Base-by-base conservation (phyloP, 2,888 invertebrate species). In the Peribatodes rhomboidaria region DNA sequence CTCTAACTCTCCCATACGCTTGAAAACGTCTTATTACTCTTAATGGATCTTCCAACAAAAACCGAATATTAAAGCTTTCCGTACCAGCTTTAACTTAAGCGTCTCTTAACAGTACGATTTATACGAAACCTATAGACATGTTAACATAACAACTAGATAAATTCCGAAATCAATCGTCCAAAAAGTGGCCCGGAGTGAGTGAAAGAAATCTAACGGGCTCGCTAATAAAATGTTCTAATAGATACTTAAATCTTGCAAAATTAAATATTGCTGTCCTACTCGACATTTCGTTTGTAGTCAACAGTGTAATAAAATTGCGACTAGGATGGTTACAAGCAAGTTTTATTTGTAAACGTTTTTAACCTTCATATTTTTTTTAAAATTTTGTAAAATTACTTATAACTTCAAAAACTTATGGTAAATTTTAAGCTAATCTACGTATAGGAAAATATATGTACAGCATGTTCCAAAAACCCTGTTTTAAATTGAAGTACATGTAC, bases 131-230 rank as follows among this genome's bases (percentile, higher is more conserved):
- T 46, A 16, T 53, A 18, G 52, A 33, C 22, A 16, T 18, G 8
- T 20, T 11, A 50, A 61, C 60, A 64, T 64, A 64, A 64, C 59
- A 64, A 55, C 18, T 18, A 44, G 6, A 64, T 64, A 64, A 64
- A 64, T 64, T 37, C 27, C 13, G 59, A 13, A 64, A 55, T 27
- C 46, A 64, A 64, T 64, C 59, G 64, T 22, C 54, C 64, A 64
- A 59, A 54, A 42, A 54, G 54, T 53, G 47, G 14, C 37, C 18
- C 20, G 39, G 42, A 63, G 53, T 46, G 52, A 46, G n/a, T 55
- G 18, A 14, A 31, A 42, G 27, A 37, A 22, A 47, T 41, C 20
- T 47, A 54, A 54, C 46, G 47, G 41, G 41, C 9, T 47, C 20
- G n/a, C 31, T 55, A 41, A 37, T 55, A 47, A 55, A 61, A 46